phyloP scores from a whole-genome alignment of 2,113 vertebrate genomes.

The Pterocles orientalis region DNA sequence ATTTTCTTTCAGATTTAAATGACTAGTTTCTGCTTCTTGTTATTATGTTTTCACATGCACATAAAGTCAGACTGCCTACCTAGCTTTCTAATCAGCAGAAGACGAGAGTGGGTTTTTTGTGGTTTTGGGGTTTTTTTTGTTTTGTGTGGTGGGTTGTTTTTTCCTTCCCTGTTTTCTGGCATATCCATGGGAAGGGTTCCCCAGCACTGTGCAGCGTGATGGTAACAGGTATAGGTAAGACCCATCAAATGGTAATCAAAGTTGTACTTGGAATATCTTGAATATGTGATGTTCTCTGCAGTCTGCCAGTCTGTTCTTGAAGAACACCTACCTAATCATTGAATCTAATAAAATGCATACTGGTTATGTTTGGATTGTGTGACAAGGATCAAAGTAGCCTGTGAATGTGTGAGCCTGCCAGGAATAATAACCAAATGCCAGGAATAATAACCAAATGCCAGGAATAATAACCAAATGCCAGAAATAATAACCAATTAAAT shows the following conservation, averaged over 20 bases:
- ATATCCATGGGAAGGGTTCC: not conserved
- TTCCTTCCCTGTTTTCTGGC: not conserved
- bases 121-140: not conserved
- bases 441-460: not conserved
- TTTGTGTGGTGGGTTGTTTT: not conserved
- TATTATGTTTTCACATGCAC: not conserved
- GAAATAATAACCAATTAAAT: not conserved
- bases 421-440: not conserved
- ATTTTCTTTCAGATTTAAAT: not conserved
- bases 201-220: not conserved
- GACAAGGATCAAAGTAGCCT: not conserved
- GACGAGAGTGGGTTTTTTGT: not conserved
- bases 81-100: not conserved
- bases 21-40: not conserved
- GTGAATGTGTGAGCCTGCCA: not conserved
- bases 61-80: not conserved
- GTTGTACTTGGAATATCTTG: not conserved
- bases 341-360: not conserved
- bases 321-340: not conserved
- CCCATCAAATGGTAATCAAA: not conserved
- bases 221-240: not conserved
- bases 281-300: not conserved
- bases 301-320: not conserved
- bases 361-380: not conserved
- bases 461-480: not conserved